Conservation (phyloP, 2,888 invertebrate genomes). For the Dendrolimus pini region DNA sequence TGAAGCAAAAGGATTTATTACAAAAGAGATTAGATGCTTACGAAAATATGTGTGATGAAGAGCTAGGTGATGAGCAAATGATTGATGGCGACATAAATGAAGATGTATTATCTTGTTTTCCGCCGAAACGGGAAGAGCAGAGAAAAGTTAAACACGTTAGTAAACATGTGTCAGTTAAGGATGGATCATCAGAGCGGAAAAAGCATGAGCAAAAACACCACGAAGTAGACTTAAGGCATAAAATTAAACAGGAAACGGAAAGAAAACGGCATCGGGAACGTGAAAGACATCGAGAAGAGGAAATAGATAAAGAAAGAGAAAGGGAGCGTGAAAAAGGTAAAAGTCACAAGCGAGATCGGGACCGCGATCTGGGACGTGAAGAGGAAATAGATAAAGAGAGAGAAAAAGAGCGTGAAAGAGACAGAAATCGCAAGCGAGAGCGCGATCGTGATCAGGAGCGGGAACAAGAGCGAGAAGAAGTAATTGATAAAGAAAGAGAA, state of each 20-base stretch:
- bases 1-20: conserved; percentile 90
- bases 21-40: conserved; percentile 88
- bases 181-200: conserved; percentile 37
- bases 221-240: conserved; percentile 61
- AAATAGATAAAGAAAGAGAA: conserved; percentile 19
- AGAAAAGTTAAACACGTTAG: not conserved
- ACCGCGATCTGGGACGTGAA: conserved; percentile 21
- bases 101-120: conserved; percentile 58
- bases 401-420: conserved; percentile 18
- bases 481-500: conserved; percentile 32
- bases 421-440: conserved; percentile 18
- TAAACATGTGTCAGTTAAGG: conserved; percentile 57
- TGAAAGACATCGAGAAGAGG: conserved; percentile 25
- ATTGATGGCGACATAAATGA: conserved; percentile 21
- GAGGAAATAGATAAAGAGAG: conserved; percentile 27
- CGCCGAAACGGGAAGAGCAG: too few species aligned
- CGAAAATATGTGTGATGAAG: conserved; percentile 78
- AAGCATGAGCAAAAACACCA: conserved; percentile 40
- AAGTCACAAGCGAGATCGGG: conserved; percentile 25
- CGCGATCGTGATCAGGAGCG: conserved; percentile 25
- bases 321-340: conserved; percentile 18
- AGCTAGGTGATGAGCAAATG: not conserved
- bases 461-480: conserved; percentile 33
- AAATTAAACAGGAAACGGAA: conserved; percentile 48
- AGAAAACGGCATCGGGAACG: conserved; percentile 29